These are phyloP conservation scores for Hycleus cichorii DNA, from an alignment of 1,140 invertebrate genomes.

Conservation along the genomic window DNA sequence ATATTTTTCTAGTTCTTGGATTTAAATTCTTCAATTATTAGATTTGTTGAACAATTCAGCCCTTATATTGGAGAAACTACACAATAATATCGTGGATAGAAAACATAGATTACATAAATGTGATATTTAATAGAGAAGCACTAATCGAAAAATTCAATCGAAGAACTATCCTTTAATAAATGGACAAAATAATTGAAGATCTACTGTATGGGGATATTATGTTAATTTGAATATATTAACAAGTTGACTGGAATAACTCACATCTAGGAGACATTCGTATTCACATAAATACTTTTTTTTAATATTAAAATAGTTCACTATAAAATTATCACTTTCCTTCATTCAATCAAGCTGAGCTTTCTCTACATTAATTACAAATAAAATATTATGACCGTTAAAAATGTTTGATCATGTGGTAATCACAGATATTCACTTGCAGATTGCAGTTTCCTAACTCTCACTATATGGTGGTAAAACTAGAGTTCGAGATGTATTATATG, in stretches of 20 bases:
- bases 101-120: too few relatives aligned
- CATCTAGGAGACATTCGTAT: conserved; percentile 34
- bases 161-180: not conserved
- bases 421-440: conserved; percentile 43
- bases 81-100: too few relatives aligned
- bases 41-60: too few relatives aligned
- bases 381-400: conserved; percentile 35
- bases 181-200: not conserved
- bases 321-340: conserved; percentile 42
- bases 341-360: conserved; percentile 37
- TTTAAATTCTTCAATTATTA: too few relatives aligned
- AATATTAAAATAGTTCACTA: conserved; percentile 38
- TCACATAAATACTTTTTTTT: conserved; percentile 31
- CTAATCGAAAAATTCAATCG: too few relatives aligned
- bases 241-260: conserved; percentile 37
- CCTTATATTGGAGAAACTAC: too few relatives aligned
- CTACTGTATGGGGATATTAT: not conserved
- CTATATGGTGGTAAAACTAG: conserved; percentile 39
- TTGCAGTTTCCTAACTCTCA: conserved; percentile 41
- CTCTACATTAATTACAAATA: conserved; percentile 28
- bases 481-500: conserved; percentile 36
- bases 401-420: conserved; percentile 41
- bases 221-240: conserved; percentile 12
- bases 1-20: too few relatives aligned
- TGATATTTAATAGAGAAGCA: too few relatives aligned